Evolutionary conservation across 2,888 invertebrate species (phyloP).

Genomic region (Teleiodes luculella): DNA sequence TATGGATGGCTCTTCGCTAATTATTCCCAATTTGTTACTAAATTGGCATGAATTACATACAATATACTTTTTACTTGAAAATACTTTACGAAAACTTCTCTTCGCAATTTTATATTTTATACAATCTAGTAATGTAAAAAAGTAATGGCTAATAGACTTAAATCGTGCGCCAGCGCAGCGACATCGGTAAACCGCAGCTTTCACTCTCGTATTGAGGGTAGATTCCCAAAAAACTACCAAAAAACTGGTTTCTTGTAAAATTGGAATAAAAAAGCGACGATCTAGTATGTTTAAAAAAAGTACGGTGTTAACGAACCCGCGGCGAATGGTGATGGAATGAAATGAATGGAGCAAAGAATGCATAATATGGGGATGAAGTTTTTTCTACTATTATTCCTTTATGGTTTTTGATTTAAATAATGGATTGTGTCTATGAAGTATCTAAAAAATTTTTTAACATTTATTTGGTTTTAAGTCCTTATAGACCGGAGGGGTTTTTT

Average conservation of each 20-base stretch:
- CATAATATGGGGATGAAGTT: neutral
- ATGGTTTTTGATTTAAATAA: too few relatives aligned
- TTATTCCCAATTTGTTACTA: too few relatives aligned
- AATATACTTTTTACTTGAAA: too few relatives aligned
- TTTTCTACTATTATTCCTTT: neutral
- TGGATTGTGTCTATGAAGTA: too few relatives aligned
- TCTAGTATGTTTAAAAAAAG: conserved; percentile 13
- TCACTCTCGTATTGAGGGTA: conserved; percentile 17
- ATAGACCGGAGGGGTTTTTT: too few relatives aligned
- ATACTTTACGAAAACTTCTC: too few relatives aligned
- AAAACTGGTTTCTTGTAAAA: conserved; percentile 2
- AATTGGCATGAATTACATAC: too few relatives aligned
- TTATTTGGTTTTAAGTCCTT: too few relatives aligned
- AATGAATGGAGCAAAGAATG: conserved; percentile 1
- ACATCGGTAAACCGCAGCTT: conserved; percentile 18
- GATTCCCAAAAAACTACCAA: conserved; percentile 10
- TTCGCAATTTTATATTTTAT: too few relatives aligned
- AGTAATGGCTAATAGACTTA: neutral
- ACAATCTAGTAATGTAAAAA: too few relatives aligned
- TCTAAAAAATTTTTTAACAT: too few relatives aligned
- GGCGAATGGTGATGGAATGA: conserved; percentile 4
- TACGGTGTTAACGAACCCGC: conserved; percentile 13
- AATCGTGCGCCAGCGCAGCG: conserved; percentile 7
- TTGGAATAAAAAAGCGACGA: conserved; percentile 13
- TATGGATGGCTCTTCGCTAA: too few relatives aligned